Conservation (phyloP, 2,797 vertebrate genomes). For the Labeo calbasu region DNA sequence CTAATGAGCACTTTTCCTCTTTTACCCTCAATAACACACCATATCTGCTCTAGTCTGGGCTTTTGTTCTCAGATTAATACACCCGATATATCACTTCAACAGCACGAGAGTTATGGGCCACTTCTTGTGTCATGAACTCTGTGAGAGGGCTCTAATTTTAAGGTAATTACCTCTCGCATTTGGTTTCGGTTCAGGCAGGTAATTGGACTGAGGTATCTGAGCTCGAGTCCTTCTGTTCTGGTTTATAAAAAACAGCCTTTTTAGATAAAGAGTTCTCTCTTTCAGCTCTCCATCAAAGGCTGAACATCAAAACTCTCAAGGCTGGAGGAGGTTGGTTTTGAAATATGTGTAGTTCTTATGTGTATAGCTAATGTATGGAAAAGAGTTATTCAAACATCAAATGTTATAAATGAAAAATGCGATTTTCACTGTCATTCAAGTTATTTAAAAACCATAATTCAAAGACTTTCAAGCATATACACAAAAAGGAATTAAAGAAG, state of each 20-base stretch:
- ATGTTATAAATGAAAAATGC: not conserved
- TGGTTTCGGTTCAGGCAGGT: slow-evolving; percentile 24
- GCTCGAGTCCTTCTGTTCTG: slow-evolving; percentile 10
- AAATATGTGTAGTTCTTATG: not conserved
- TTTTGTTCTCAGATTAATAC: slow-evolving; percentile 20
- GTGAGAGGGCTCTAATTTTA: slow-evolving; percentile 18
- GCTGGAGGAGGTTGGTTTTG: not conserved
- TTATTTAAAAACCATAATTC: not conserved
- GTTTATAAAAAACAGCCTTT: not conserved
- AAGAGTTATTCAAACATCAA: slow-evolving; percentile 23
- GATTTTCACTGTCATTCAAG: not conserved
- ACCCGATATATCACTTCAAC: slow-evolving; percentile 33
- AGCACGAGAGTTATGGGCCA: slow-evolving; percentile 18
- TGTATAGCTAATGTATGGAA: slow-evolving; percentile 16
- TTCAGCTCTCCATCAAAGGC: slow-evolving; percentile 20
- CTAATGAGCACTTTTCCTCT: slow-evolving; percentile 40
- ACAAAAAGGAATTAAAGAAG: not conserved
- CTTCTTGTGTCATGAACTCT: slow-evolving; percentile 18
- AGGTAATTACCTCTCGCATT: slow-evolving; percentile 27
- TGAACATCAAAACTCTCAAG: not conserved
- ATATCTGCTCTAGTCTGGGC: not conserved
- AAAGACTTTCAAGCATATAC: not conserved
- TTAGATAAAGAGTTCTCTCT: slow-evolving; percentile 1
- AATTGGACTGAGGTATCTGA: slow-evolving; percentile 23
- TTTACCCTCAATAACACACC: slow-evolving; percentile 23